Conservation (phyloP, 2,797 vertebrate genomes). For the Heliangelus exortis region DNA sequence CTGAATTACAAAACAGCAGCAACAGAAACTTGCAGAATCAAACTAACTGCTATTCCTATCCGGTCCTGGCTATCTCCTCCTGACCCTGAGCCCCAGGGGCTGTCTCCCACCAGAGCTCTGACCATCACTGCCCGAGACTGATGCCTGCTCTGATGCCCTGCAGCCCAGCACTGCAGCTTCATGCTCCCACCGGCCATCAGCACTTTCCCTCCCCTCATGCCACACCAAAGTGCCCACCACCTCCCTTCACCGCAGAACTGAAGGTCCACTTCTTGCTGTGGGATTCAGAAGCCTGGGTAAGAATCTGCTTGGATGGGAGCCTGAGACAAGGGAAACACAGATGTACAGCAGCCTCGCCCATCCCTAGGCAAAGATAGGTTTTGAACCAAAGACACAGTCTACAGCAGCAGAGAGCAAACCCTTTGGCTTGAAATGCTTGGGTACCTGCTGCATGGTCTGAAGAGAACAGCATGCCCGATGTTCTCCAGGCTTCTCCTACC, state of each 20-base stretch:
- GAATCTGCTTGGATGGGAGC: background rate
- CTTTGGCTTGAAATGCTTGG: background rate
- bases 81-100: background rate
- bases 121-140: background rate
- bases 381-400: background rate
- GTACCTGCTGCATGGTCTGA: background rate
- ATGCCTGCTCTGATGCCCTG: background rate
- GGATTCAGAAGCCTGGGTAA: background rate
- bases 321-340: background rate
- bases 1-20: background rate
- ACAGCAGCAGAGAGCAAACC: background rate
- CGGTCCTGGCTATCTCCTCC: background rate
- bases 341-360: background rate
- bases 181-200: background rate
- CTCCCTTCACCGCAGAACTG: background rate
- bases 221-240: fast-evolving
- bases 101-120: background rate
- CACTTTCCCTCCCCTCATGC: background rate
- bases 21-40: background rate
- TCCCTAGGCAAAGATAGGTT: background rate
- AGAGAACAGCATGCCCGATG: fast-evolving
- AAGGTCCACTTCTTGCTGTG: background rate
- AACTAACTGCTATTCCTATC: background rate
- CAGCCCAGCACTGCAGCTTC: background rate
- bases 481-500: background rate